Evolutionary conservation across 2,797 vertebrate species (phyloP).

Genomic region (Protonibea diacanthus): DNA sequence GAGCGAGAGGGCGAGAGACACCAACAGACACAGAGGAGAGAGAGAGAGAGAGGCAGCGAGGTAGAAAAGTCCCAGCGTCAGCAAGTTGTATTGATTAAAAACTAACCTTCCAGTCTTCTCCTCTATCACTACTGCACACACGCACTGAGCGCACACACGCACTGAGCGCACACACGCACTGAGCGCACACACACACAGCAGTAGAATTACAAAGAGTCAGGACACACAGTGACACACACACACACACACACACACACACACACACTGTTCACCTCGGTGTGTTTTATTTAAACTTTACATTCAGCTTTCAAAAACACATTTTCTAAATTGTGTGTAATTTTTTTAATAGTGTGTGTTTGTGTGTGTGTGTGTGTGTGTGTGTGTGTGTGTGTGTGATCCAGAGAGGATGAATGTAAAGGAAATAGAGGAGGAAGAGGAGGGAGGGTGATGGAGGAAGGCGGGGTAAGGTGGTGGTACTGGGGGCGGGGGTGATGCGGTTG

Average conservation of each 20-base stretch:
- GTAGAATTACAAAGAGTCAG: too few species aligned
- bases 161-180: constrained; percentile 39
- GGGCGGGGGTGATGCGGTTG: constrained; percentile 34
- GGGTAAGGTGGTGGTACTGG: constrained; percentile 1
- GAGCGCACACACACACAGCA: constrained; percentile 30
- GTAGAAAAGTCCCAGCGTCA: constrained; percentile 94
- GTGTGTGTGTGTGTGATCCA: constrained; percentile 40
- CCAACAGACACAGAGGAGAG: constrained; percentile 29
- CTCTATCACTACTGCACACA: constrained; percentile 80
- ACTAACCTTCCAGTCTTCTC: constrained; percentile 98
- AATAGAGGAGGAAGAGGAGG: constrained; percentile 21
- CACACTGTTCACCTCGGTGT: constrained; percentile 15
- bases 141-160: constrained; percentile 25
- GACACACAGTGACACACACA: constrained; percentile 11
- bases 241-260: constrained; percentile 40
- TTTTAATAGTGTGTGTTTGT: constrained; percentile 29
- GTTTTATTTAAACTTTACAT: constrained; percentile 53
- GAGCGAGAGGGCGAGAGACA: constrained; percentile 64
- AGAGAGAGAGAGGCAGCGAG: constrained; percentile 57
- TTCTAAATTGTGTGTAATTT: constrained; percentile 65
- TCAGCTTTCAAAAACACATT: constrained; percentile 41
- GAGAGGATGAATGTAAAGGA: constrained; percentile 74
- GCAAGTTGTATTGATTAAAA: constrained; percentile 99
- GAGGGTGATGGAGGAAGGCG: neutral
- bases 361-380: constrained; percentile 64